Percentiles rank a stretch among this genome's conserved stretches.
These are phyloP conservation scores for Drosophila nikananu DNA, from an alignment of 1,140 invertebrate species.

Conservation along the genomic window DNA sequence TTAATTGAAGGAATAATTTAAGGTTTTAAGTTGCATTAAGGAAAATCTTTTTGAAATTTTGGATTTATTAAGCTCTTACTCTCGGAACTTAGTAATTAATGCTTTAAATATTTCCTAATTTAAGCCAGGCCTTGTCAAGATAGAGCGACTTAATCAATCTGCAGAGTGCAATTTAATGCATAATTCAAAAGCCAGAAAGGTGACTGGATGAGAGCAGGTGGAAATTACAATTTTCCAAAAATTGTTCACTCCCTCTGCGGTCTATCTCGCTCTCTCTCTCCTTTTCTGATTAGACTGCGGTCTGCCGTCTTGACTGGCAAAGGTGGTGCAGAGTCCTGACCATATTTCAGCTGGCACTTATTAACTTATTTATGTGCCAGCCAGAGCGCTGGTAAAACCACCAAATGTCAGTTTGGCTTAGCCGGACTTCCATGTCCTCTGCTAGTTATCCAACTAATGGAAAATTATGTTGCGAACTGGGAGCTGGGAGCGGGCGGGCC, in stretches of 20 bases:
- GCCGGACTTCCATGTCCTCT: conserved; percentile 24
- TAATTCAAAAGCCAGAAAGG: conserved; percentile 27
- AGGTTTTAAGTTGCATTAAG: not conserved
- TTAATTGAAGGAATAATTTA: not conserved
- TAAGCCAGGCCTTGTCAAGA: not conserved
- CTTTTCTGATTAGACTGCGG: conserved; percentile 23
- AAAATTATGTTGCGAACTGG: conserved; percentile 65
- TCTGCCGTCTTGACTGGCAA: conserved; percentile 5
- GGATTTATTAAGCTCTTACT: not conserved
- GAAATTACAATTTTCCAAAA: conserved; percentile 11
- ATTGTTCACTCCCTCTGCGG: not conserved
- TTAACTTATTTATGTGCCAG: conserved; percentile 72
- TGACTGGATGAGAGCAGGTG: not conserved
- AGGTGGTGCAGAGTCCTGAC: not conserved
- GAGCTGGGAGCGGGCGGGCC: too few species aligned
- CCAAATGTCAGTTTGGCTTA: conserved; percentile 34
- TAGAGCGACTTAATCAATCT: not conserved
- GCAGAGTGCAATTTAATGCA: conserved; percentile 23
- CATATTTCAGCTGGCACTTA: conserved; percentile 47
- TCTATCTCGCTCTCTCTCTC: not conserved
- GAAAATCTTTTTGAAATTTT: not conserved
- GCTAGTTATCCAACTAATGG: conserved; percentile 55
- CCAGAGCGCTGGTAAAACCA: conserved; percentile 9
- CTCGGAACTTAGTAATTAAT: too few species aligned
- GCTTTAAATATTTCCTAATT: too few species aligned